Evolutionary conservation across 2,797 vertebrate genomes (phyloP).

Genomic region (Chelmon rostratus): DNA sequence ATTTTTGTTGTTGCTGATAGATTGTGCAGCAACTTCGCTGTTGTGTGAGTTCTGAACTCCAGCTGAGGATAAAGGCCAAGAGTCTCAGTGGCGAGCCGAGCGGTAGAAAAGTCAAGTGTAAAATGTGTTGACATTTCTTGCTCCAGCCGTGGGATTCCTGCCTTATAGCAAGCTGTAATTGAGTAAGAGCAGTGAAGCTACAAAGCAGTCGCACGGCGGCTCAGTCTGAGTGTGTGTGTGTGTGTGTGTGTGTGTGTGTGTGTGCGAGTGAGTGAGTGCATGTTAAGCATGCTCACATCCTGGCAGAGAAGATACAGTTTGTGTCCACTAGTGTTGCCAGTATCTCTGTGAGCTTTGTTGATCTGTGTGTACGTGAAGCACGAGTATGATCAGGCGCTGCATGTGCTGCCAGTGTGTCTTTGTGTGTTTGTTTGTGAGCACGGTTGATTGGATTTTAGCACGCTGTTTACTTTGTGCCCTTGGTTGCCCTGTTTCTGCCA

Average conservation of each 20-base stretch:
- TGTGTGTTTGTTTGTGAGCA: slow-evolving; percentile 9
- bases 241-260: not conserved
- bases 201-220: slow-evolving; percentile 28
- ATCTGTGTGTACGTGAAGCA: slow-evolving; percentile 14
- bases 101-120: slow-evolving; percentile 66
- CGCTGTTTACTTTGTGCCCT: slow-evolving; percentile 72
- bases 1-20: slow-evolving; percentile 6
- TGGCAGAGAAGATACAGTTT: slow-evolving; percentile 25
- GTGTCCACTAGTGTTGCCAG: slow-evolving; percentile 14
- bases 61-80: slow-evolving; percentile 56
- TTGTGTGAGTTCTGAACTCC: slow-evolving; percentile 40
- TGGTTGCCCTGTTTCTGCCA: slow-evolving; percentile 64
- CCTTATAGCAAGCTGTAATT: slow-evolving; percentile 68
- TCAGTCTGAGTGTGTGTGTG: not conserved
- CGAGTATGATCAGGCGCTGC: slow-evolving; percentile 29
- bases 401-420: slow-evolving; percentile 19
- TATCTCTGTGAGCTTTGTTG: slow-evolving; percentile 28
- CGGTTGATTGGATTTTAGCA: slow-evolving; percentile 65
- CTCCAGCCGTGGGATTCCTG: slow-evolving; percentile 59
- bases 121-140: slow-evolving; percentile 73
- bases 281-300: slow-evolving; percentile 40
- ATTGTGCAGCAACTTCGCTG: slow-evolving; percentile 8
- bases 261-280: too few relatives aligned
- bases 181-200: slow-evolving; percentile 65
- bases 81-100: slow-evolving; percentile 35